A percentile compares a stretch with the other conserved stretches of the same genome.
phyloP scores from a whole-genome alignment of 2,113 vertebrate genomes.

The Misgurnus mizolepis region DNA sequence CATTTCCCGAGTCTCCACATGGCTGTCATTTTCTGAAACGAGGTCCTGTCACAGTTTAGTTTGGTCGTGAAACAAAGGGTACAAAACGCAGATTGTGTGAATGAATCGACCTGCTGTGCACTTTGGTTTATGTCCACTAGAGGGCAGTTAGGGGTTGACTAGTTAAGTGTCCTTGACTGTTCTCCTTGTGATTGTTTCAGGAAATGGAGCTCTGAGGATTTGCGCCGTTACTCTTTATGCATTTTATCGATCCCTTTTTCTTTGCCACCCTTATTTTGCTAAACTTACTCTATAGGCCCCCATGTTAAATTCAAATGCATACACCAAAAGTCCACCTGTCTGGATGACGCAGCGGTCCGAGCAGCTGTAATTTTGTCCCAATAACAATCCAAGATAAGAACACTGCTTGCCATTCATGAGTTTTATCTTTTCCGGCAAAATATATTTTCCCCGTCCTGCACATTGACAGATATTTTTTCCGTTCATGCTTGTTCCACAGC shows the following conservation, averaged over 20 bases:
- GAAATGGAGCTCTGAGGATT: constrained; percentile 17
- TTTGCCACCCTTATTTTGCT: background rate
- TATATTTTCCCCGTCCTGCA: background rate
- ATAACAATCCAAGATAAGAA: constrained; percentile 10
- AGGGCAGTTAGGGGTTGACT: constrained; percentile 34
- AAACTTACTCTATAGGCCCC: too few species aligned
- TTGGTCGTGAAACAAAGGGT: background rate
- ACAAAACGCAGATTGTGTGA: constrained; percentile 16
- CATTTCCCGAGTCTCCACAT: constrained; percentile 29
- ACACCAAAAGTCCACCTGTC: background rate
- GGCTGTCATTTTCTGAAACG: constrained; percentile 23
- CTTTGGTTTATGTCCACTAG: constrained; percentile 44
- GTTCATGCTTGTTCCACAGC: background rate
- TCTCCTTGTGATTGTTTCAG: constrained; percentile 39
- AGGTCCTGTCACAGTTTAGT: constrained; percentile 22
- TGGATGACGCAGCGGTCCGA: background rate
- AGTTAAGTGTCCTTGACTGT: constrained; percentile 26
- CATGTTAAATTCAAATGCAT: constrained; percentile 8
- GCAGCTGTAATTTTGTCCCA: constrained; percentile 12
- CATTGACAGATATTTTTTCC: background rate
- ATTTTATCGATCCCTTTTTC: background rate
- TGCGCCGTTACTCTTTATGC: background rate
- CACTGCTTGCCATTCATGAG: constrained; percentile 22
- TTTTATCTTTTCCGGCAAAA: background rate
- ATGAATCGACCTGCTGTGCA: background rate